Evolutionary conservation across 2,888 invertebrate species (phyloP), one percentile per base, ranked within the genome.

Genomic region (Julus scanicus): DNA sequence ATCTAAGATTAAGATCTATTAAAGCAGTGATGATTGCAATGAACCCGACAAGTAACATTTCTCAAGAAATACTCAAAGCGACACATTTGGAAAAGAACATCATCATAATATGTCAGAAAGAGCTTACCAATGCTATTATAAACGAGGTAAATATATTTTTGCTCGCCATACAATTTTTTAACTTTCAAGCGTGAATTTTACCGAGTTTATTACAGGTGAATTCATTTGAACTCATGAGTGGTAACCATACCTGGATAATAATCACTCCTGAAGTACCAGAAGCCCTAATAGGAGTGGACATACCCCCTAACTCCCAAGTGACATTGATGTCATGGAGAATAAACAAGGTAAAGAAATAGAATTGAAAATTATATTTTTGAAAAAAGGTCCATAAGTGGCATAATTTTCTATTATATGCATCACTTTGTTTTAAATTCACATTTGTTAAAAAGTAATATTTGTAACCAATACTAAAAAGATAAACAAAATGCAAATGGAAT

Each of bases 241-340:
- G 85, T 40, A 85, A 85, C 85, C 44, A n/a, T 49, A 85, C 85
- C 5, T 85, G 85, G 85, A 85, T 85, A 85, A 44, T 85, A 20
- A 29, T 11, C n/a, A 11, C 48, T 44, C 8, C 0, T 17, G n/a
- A 40, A 2, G 85, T 85, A 15, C 85, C 44, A 44, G 48, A 85
- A 29, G 48, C 44, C 44, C 44, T 85, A 29, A 13, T 20, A 48
- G 85, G 85, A 48, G 17, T 85, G 20, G 49, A 85, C 85, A 85
- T 85, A 85, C 85, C 85, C 44, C 85, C 85, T 44, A 85, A 85
- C 44, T 85, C 85, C 11, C 85, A 85, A 85, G 44, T 85, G 5
- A 85, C 85, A 13, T 17, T 85, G 85, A 85, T 85, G 44, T 44
- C 44, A 29, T 29, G 48, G 49, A 44, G 15, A 85, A 44, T 20